Evolutionary conservation across 2,888 invertebrate species (phyloP).

Genomic region (Bugula neritina): DNA sequence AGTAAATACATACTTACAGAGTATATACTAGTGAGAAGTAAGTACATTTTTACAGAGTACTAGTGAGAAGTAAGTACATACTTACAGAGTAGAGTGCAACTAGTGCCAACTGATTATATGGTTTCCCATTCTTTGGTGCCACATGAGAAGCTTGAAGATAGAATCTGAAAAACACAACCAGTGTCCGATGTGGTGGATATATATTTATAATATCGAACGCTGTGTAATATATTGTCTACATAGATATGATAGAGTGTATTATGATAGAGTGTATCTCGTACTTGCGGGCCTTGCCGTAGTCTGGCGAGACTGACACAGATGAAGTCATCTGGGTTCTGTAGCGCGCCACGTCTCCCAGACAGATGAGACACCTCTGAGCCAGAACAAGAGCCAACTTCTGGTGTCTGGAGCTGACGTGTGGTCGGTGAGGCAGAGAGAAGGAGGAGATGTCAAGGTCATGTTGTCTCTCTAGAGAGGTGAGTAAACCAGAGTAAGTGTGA

Average conservation of each 20-base stretch:
- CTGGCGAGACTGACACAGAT: conserved; percentile 41
- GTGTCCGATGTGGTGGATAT: too few species aligned
- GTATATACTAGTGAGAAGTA: too few species aligned
- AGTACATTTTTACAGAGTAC: too few species aligned
- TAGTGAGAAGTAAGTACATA: too few species aligned
- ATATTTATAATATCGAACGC: too few species aligned
- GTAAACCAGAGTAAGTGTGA: conserved; percentile 68
- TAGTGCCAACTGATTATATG: conserved; percentile 89
- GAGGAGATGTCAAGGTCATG: conserved; percentile 65
- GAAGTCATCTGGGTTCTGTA: conserved; percentile 77
- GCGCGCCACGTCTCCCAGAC: conserved; percentile 83
- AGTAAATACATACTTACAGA: too few species aligned
- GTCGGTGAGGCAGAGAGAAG: conserved; percentile 27
- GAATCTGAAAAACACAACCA: conserved; percentile 58
- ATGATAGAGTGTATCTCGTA: conserved; percentile 46
- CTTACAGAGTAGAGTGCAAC: conserved; percentile 63
- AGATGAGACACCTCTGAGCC: conserved; percentile 79
- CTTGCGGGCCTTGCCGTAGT: conserved; percentile 72
- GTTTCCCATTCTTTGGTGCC: conserved; percentile 87
- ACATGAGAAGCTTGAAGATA: conserved; percentile 88
- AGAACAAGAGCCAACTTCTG: conserved; percentile 75
- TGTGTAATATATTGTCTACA: too few species aligned
- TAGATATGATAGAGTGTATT: too few species aligned
- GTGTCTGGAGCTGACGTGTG: conserved; percentile 41
- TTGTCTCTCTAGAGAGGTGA: conserved; percentile 67